Percentiles rank a stretch among this genome's conserved stretches.
Conservation (phyloP, 2,888 invertebrate genomes). For the Tipula unca region DNA sequence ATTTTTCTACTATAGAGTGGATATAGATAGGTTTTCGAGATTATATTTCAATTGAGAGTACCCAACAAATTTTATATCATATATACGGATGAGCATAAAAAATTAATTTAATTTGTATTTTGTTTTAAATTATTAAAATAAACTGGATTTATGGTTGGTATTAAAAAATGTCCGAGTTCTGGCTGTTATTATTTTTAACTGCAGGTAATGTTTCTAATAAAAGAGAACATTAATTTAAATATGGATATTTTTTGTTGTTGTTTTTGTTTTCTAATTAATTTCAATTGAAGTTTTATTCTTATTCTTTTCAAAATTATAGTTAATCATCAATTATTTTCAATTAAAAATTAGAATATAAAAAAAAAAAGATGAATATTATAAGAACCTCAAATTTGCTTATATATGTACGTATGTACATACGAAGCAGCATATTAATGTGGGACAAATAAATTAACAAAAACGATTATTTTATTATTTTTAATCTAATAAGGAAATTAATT, state of each 20-base stretch:
- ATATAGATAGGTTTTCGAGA: too few species aligned
- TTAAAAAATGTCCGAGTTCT: too few species aligned
- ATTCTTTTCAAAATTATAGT: not conserved
- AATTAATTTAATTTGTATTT: too few species aligned
- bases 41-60: too few species aligned
- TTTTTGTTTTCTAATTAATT: not conserved
- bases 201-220: too few species aligned
- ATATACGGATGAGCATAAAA: too few species aligned
- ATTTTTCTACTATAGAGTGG: too few species aligned
- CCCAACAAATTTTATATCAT: too few species aligned
- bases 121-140: too few species aligned
- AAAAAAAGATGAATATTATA: not conserved
- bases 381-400: not conserved
- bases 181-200: too few species aligned
- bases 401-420: not conserved
- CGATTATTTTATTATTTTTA: conserved; percentile 8
- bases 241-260: not conserved
- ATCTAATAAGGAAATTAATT: conserved; percentile 14
- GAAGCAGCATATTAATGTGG: conserved; percentile 1
- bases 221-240: not conserved
- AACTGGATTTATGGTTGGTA: too few species aligned
- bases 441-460: conserved; percentile 14
- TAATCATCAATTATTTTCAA: not conserved
- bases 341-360: not conserved
- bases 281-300: not conserved